phyloP scores from a whole-genome alignment of 2,113 vertebrate species.

The Phainopepla nitens region DNA sequence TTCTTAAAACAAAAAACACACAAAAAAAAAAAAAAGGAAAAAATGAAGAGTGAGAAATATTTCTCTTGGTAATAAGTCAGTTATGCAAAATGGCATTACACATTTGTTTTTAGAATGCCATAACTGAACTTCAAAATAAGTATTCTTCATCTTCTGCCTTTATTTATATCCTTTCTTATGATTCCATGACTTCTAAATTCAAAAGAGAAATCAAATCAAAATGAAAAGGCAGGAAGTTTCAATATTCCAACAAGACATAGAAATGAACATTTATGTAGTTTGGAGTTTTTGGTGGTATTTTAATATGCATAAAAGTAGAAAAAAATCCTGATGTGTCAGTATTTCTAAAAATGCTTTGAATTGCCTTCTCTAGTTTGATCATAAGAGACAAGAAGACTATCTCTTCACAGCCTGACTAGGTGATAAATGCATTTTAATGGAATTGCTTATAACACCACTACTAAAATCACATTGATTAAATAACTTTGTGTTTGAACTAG shows the following conservation, averaged over 20 bases:
- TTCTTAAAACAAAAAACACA: neutral
- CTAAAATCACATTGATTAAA: neutral
- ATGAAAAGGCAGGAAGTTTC: neutral
- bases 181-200: neutral
- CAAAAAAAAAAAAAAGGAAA: rapidly evolving
- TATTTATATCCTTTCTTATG: neutral
- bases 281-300: rapidly evolving
- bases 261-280: neutral
- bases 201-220: neutral
- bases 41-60: neutral
- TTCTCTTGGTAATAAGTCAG: neutral
- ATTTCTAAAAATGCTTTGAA: neutral
- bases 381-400: neutral
- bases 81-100: neutral
- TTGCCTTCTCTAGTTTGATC: neutral
- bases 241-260: neutral
- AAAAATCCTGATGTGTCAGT: neutral
- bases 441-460: neutral
- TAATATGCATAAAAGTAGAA: neutral
- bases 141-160: neutral
- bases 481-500: neutral
- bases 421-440: slow-evolving; percentile 14
- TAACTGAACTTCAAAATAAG: neutral
- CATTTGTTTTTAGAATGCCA: neutral
- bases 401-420: neutral